phyloP scores from a whole-genome alignment of 2,888 invertebrate species.

The Allophyes oxyacanthae region DNA sequence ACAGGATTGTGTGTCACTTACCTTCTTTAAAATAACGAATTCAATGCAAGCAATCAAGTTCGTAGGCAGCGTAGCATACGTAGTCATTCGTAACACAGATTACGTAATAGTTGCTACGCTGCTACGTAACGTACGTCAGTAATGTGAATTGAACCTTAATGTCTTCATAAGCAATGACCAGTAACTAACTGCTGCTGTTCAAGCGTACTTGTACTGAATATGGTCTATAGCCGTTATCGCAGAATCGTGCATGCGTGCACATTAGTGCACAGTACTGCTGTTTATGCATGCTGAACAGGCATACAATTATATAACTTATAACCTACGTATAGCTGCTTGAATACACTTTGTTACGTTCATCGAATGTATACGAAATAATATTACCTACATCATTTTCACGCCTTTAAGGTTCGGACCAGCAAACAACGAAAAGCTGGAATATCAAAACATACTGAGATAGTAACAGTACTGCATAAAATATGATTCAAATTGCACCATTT shows the following conservation, averaged over 20 bases:
- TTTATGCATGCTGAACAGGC: constrained; percentile 19
- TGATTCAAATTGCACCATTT: too few relatives aligned
- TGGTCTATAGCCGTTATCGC: constrained; percentile 10
- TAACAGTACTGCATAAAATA: too few relatives aligned
- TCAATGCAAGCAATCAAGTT: not conserved
- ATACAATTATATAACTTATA: not conserved
- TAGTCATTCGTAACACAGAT: constrained; percentile 28
- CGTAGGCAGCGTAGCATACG: not conserved
- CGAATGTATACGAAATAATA: too few relatives aligned
- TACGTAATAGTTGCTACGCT: not conserved
- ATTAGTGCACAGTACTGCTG: constrained; percentile 10
- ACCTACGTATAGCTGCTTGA: not conserved
- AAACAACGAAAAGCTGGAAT: too few relatives aligned
- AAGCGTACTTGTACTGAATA: constrained; percentile 7
- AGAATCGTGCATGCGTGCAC: constrained; percentile 23
- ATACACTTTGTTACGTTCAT: too few relatives aligned
- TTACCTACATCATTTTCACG: too few relatives aligned
- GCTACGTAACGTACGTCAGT: constrained; percentile 27
- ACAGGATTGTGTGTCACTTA: too few relatives aligned
- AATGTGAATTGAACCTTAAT: constrained; percentile 40
- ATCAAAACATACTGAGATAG: too few relatives aligned
- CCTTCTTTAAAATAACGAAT: too few relatives aligned
- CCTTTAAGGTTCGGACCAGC: too few relatives aligned
- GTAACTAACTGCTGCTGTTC: constrained; percentile 36
- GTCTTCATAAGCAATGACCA: constrained; percentile 40